Percentiles rank a stretch among this genome's conserved stretches.
These are phyloP conservation scores for Stigmatopora nigra DNA, from an alignment of 2,113 vertebrate genomes.

Conservation along the genomic window DNA sequence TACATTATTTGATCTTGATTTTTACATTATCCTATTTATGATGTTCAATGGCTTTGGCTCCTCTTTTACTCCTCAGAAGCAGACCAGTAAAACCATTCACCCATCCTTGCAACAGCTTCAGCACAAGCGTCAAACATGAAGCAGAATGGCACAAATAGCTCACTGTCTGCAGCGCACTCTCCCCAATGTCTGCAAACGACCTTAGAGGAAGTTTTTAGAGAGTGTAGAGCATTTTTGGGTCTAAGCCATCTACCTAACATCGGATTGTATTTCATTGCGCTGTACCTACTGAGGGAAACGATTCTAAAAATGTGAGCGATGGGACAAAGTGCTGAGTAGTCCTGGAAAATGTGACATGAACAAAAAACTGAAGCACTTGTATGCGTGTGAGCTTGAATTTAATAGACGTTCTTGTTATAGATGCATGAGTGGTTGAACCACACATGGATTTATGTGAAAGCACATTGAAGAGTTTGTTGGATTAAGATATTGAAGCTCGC, in stretches of 20 bases:
- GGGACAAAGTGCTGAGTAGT: slow-evolving; percentile 21
- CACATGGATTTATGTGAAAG: slow-evolving; percentile 50
- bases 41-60: slow-evolving; percentile 27
- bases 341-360: slow-evolving; percentile 54
- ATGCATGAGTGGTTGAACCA: slow-evolving; percentile 24
- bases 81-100: slow-evolving; percentile 55
- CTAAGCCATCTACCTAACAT: slow-evolving; percentile 54
- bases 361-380: slow-evolving; percentile 18
- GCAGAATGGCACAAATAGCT: slow-evolving; percentile 60
- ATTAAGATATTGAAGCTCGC: slow-evolving; percentile 45
- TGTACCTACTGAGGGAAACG: slow-evolving; percentile 45
- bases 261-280: slow-evolving; percentile 57
- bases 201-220: slow-evolving; percentile 49
- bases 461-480: slow-evolving; percentile 56
- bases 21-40: neutral
- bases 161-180: slow-evolving; percentile 45
- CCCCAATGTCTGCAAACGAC: slow-evolving; percentile 46
- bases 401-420: slow-evolving; percentile 16
- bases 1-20: too few species aligned
- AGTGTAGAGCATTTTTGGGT: slow-evolving; percentile 61
- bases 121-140: slow-evolving; percentile 49
- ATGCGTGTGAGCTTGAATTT: slow-evolving; percentile 16
- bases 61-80: slow-evolving; percentile 13
- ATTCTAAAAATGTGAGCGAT: slow-evolving; percentile 43
- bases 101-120: slow-evolving; percentile 56